Conservation (phyloP, 2,888 invertebrate genomes). For the Synergus gifuensis region DNA sequence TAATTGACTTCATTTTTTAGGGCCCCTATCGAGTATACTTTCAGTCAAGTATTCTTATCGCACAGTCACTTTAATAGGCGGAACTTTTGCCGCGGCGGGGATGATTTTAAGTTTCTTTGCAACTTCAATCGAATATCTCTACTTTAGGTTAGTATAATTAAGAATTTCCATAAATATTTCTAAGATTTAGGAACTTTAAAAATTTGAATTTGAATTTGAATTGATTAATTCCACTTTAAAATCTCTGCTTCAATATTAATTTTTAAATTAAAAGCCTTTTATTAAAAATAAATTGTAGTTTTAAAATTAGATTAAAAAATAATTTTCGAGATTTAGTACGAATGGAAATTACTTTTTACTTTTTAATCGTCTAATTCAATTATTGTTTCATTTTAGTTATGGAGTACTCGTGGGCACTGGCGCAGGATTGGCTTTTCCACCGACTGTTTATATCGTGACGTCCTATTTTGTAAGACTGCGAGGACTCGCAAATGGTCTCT, state of each 20-base stretch:
- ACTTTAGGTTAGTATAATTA: slow-evolving; percentile 83
- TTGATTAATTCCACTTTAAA: too few relatives aligned
- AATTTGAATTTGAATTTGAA: too few relatives aligned
- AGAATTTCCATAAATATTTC: neutral
- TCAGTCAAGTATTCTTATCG: slow-evolving; percentile 91
- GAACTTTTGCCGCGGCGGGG: slow-evolving; percentile 89
- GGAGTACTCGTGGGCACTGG: slow-evolving; percentile 90
- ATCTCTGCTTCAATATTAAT: too few relatives aligned
- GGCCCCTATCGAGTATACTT: slow-evolving; percentile 90
- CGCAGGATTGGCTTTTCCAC: slow-evolving; percentile 91
- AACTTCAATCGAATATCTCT: slow-evolving; percentile 87
- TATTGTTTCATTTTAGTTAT: slow-evolving; percentile 81
- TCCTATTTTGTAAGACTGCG: slow-evolving; percentile 89
- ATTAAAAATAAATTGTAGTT: neutral
- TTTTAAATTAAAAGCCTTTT: too few relatives aligned
- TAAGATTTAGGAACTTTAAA: too few relatives aligned
- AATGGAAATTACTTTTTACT: slow-evolving; percentile 11
- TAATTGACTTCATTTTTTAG: slow-evolving; percentile 78
- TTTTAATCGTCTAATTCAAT: neutral
- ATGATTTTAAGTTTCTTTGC: slow-evolving; percentile 92
- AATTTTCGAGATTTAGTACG: neutral
- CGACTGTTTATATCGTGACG: slow-evolving; percentile 93
- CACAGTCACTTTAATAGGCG: slow-evolving; percentile 90
- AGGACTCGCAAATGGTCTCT: slow-evolving; percentile 92
- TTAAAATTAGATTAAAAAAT: neutral